Base-by-base conservation (phyloP, 2,888 invertebrate species). In the Melangyna quadrimaculata region DNA sequence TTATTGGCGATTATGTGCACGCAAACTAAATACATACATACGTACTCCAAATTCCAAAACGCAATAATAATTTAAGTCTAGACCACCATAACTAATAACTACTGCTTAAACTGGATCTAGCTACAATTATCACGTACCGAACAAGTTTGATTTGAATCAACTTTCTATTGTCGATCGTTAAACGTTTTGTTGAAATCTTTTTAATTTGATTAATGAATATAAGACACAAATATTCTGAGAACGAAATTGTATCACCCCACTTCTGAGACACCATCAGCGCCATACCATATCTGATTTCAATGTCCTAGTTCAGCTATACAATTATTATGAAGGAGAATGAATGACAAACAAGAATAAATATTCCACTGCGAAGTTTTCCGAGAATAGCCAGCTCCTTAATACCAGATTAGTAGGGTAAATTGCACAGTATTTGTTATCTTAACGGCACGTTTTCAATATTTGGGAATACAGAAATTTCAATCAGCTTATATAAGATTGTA, bases 221-320 rank as follows among this genome's bases (percentile, higher is more conserved):
- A 32, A 19, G 19, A 22, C 12, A 57, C n/a, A 57, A 19, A 35
- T 35, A 37, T 59, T 59, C 59, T 9, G 19, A 37, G 37, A 59
- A 59, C 24, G 51, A 27, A n/a, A 37, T 37, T 35, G 24, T 61
- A 59, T 59, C 72, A 40, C 37, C 24, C 72, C 51, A 72, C 59
- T 61, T 59, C 7, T 57, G 51, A 12, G n/a, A 24, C 7, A 51
- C 51, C 24, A 35, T 2, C 53, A 53, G 4, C 8, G 22, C 22
- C 4, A 37, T 43, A n/a, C 32, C 27, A 63, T 63, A 37, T 73
- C 69, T 43, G 69, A 78, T 63, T 70, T 70, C 77, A 19, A 19
- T 69, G 78, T 78, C 78, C 78, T 71, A 78, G 78, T 71, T 78
- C 32, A 43, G 22, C 6, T 45, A n/a, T n/a, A n/a, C n/a, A n/a